Evolutionary conservation across 2,888 invertebrate species (phyloP).

Genomic region (Mycalesis mineus): DNA sequence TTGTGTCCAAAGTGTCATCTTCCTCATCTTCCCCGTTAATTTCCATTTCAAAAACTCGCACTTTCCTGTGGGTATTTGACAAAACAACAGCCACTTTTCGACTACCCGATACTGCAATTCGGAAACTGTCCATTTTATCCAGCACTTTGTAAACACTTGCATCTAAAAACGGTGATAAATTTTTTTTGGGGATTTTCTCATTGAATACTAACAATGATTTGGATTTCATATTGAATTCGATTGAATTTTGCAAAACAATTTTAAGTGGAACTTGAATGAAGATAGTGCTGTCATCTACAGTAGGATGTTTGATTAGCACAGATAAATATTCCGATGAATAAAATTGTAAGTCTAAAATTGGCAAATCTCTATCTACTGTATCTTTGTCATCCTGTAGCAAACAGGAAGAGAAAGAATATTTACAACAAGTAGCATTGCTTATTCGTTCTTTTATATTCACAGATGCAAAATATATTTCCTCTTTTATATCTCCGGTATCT

Average conservation of each 20-base stretch:
- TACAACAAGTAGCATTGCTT: conserved; percentile 67
- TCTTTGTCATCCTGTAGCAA: conserved; percentile 49
- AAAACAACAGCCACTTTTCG: conserved; percentile 90
- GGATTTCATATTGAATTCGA: conserved; percentile 57
- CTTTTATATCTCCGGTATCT: conserved; percentile 52
- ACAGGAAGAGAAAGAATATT: conserved; percentile 73
- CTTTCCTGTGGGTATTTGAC: conserved; percentile 86
- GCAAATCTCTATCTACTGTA: conserved; percentile 41
- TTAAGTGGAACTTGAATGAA: conserved; percentile 72
- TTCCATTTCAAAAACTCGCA: conserved; percentile 94
- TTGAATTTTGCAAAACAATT: conserved; percentile 65
- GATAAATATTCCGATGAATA: conserved; percentile 85
- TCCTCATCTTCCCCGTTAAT: conserved; percentile 94
- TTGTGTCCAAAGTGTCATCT: conserved; percentile 76
- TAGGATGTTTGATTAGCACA: conserved; percentile 80
- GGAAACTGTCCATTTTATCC: conserved; percentile 82
- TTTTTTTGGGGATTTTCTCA: conserved; percentile 67
- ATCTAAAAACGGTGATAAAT: conserved; percentile 75
- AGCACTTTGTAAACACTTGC: conserved; percentile 77
- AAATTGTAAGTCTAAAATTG: conserved; percentile 84
- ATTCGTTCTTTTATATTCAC: conserved; percentile 61
- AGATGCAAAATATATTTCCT: conserved; percentile 73
- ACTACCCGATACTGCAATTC: conserved; percentile 90
- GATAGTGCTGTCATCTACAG: conserved; percentile 57
- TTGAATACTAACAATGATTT: conserved; percentile 61